phyloP scores from a whole-genome alignment of 2,888 invertebrate species.

The Copidosoma aretas region DNA sequence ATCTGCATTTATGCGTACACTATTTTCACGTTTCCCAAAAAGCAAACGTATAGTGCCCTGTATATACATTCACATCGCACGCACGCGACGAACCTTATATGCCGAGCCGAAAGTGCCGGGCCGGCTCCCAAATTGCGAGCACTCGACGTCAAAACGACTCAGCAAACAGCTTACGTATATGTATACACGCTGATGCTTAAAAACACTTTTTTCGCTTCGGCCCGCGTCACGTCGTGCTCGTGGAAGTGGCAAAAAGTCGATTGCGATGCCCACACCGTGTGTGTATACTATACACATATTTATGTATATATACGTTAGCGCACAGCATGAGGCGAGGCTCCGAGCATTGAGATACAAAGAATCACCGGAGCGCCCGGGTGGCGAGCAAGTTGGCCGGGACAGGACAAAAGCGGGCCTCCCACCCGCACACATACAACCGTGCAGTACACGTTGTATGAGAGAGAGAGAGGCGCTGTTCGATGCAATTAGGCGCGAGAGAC shows the following conservation, averaged over 20 bases:
- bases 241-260: constrained; percentile 16
- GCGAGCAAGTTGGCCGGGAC: constrained; percentile 26
- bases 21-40: no score
- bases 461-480: constrained; percentile 10
- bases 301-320: no score
- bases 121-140: neutral
- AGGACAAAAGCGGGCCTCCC: constrained; percentile 33
- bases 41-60: no score
- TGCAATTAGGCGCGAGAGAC: constrained; percentile 33
- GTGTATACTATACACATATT: no score
- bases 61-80: constrained; percentile 4
- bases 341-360: neutral
- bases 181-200: no score
- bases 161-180: no score
- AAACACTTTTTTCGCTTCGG: constrained; percentile 4
- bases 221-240: constrained; percentile 8
- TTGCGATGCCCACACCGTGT: no score
- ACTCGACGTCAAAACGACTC: neutral
- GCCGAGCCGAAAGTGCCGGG: constrained; percentile 3
- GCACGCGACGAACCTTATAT: neutral
- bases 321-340: neutral
- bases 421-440: neutral
- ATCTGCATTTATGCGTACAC: no score
- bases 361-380: constrained; percentile 1
- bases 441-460: no score